These are phyloP conservation scores for Myodes glareolus DNA, from an alignment of 2,113 vertebrate species.

Conservation along the genomic window DNA sequence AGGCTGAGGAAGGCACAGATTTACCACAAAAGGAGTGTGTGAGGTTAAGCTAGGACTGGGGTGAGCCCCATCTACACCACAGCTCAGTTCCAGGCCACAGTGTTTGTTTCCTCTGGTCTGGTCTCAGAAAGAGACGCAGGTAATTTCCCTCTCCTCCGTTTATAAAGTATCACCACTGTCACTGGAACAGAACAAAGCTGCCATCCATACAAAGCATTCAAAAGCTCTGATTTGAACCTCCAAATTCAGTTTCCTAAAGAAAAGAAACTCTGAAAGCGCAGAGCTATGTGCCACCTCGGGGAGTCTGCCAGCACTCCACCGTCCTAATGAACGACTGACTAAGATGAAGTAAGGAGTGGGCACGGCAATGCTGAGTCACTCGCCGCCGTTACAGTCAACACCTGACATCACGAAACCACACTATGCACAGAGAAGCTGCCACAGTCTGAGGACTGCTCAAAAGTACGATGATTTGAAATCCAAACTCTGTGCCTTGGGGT, in stretches of 20 bases:
- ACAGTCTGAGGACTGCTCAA: not conserved
- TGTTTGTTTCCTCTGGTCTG: not conserved
- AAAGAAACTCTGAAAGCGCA: slow-evolving; percentile 6
- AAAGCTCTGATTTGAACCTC: slow-evolving; percentile 22
- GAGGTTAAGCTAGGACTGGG: not conserved
- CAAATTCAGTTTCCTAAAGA: slow-evolving; percentile 49
- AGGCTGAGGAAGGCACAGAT: not conserved
- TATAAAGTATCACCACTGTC: not conserved
- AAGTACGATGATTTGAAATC: slow-evolving; percentile 29
- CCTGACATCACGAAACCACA: not conserved
- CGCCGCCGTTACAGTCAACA: not conserved
- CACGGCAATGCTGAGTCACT: not conserved
- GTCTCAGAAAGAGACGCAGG: not conserved
- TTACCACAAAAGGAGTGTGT: not conserved
- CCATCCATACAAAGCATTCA: not conserved
- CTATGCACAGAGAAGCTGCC: slow-evolving; percentile 15
- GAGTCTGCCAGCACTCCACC: not conserved
- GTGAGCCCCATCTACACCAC: not conserved
- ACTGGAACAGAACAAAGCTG: slow-evolving; percentile 28
- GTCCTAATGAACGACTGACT: not conserved
- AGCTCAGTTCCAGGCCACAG: not conserved
- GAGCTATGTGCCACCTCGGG: not conserved
- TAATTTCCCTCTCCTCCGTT: not conserved
- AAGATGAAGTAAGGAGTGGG: slow-evolving; percentile 17
- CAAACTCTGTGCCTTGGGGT: not conserved